These are phyloP conservation scores for Theristicus caerulescens DNA, from an alignment of 2,113 vertebrate genomes.

Conservation along the genomic window DNA sequence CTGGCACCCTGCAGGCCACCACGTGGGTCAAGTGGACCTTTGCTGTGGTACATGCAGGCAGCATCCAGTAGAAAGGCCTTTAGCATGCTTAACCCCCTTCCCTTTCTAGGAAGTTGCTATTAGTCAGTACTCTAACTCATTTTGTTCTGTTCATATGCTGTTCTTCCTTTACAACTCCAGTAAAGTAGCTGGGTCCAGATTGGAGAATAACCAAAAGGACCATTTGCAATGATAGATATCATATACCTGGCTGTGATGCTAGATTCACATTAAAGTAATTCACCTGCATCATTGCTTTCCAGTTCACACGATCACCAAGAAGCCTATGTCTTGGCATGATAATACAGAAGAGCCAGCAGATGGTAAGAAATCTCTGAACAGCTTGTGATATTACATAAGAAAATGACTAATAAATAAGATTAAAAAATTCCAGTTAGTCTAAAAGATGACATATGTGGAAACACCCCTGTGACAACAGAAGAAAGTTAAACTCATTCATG, in stretches of 20 bases:
- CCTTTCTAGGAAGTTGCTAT: not conserved
- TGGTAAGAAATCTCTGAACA: conserved; percentile 72
- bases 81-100: not conserved
- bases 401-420: not conserved
- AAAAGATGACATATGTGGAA: not conserved
- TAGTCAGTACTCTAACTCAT: not conserved
- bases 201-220: not conserved
- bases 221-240: not conserved
- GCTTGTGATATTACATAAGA: not conserved
- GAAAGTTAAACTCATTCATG: not conserved
- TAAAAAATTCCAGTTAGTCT: not conserved
- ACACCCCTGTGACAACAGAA: not conserved
- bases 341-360: conserved; percentile 69
- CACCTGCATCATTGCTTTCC: not conserved
- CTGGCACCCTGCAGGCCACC: not conserved
- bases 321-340: conserved; percentile 80
- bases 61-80: not conserved
- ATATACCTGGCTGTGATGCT: not conserved
- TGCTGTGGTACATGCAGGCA: not conserved
- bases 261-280: not conserved
- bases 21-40: not conserved
- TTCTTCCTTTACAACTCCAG: not conserved
- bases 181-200: not conserved
- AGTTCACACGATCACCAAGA: conserved; percentile 84
- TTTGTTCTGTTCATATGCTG: not conserved